A percentile compares a stretch with the other conserved stretches of the same genome.
Evolutionary conservation across 2,113 vertebrate genomes (phyloP).

Genomic region (Grallaria varia): DNA sequence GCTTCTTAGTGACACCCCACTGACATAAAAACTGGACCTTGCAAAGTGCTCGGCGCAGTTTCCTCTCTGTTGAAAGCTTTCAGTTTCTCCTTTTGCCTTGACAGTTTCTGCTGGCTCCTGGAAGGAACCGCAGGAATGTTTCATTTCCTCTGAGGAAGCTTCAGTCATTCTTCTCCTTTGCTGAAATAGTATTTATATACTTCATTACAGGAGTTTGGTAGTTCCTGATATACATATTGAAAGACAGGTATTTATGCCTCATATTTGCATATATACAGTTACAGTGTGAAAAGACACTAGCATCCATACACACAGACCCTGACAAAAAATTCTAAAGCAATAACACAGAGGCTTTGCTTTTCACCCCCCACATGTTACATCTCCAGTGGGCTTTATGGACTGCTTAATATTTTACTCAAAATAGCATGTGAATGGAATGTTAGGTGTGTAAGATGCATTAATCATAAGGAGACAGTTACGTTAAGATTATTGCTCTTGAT

Average conservation of each 20-base stretch:
- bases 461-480: neutral
- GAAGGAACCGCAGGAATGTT: neutral
- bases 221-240: neutral
- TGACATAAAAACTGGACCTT: neutral
- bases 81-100: neutral
- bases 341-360: neutral
- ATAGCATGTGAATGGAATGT: neutral
- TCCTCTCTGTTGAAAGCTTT: neutral
- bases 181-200: neutral
- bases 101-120: neutral
- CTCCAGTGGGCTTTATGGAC: neutral
- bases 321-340: neutral
- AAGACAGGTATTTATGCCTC: neutral
- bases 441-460: neutral
- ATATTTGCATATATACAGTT: neutral
- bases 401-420: neutral
- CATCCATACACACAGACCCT: fast-evolving
- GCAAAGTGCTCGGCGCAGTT: neutral
- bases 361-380: neutral
- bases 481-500: neutral
- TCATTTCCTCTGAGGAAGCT: neutral
- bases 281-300: neutral
- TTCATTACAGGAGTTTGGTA: neutral
- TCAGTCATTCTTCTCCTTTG: neutral
- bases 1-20: neutral